Conservation (phyloP, 2,888 invertebrate genomes). For the Tiliacea aurago region DNA sequence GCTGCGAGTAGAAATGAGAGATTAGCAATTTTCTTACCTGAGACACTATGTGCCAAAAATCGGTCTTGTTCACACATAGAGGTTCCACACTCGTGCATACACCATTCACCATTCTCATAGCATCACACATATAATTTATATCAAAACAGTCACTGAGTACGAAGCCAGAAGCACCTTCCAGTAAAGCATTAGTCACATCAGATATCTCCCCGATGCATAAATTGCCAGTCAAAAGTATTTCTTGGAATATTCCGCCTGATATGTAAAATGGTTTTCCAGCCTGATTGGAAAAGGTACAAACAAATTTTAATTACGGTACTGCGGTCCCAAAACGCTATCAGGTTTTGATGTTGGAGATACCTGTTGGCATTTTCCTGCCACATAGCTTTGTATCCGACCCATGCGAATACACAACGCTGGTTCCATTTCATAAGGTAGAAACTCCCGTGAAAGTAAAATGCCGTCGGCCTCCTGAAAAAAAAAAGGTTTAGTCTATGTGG, state of each 20-base stretch:
- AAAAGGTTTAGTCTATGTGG: background rate
- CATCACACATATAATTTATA: constrained; percentile 64
- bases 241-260: constrained; percentile 77
- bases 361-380: constrained; percentile 80
- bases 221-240: constrained; percentile 66
- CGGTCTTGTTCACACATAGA: constrained; percentile 65
- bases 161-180: constrained; percentile 82
- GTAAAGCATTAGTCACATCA: constrained; percentile 78
- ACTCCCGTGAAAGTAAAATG: constrained; percentile 79
- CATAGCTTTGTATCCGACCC: constrained; percentile 78
- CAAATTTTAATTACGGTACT: background rate
- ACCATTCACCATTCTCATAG: constrained; percentile 74
- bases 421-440: constrained; percentile 78
- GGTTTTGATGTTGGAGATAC: constrained; percentile 61
- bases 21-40: constrained; percentile 66
- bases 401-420: constrained; percentile 67
- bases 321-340: background rate
- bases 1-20: background rate
- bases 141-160: constrained; percentile 70
- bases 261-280: constrained; percentile 81
- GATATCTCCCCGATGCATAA: constrained; percentile 71
- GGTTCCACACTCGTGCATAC: constrained; percentile 78
- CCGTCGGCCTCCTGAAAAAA: constrained; percentile 78
- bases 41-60: constrained; percentile 73
- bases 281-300: constrained; percentile 61